Percentiles rank a stretch among this genome's conserved stretches.
Evolutionary conservation across 2,888 invertebrate species (phyloP).

Genomic region (Thymelicus sylvestris): DNA sequence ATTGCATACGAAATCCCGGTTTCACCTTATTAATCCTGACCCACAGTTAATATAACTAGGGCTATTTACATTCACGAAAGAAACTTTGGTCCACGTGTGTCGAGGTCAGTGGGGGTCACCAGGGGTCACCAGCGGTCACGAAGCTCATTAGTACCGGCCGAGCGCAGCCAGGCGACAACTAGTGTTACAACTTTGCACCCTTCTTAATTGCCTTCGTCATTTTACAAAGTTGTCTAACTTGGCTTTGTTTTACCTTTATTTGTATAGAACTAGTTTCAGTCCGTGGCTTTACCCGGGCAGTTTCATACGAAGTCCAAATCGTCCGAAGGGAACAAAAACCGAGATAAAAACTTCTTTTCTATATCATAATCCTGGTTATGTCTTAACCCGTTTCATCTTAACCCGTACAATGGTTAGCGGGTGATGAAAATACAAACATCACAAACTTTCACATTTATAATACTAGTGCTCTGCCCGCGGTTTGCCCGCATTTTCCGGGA

Average conservation of each 20-base stretch:
- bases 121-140: conserved; percentile 12
- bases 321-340: no score
- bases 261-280: no score
- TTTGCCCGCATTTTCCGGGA: no score
- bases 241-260: neutral
- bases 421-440: no score
- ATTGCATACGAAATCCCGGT: neutral
- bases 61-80: conserved; percentile 19
- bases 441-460: no score
- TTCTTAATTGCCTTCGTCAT: conserved; percentile 7
- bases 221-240: neutral
- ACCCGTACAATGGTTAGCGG: neutral
- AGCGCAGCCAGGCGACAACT: neutral
- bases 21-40: conserved; percentile 3
- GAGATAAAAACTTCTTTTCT: no score
- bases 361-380: no score
- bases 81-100: conserved; percentile 9
- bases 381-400: no score
- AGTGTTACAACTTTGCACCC: neutral
- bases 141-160: conserved; percentile 20
- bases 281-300: no score
- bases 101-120: conserved; percentile 10
- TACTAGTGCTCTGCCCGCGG: no score
- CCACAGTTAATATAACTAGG: conserved; percentile 14
- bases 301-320: no score